Percentiles rank a stretch among this genome's conserved stretches.
These are phyloP conservation scores for Megaceryle alcyon DNA, from an alignment of 2,797 vertebrate genomes.

Conservation along the genomic window DNA sequence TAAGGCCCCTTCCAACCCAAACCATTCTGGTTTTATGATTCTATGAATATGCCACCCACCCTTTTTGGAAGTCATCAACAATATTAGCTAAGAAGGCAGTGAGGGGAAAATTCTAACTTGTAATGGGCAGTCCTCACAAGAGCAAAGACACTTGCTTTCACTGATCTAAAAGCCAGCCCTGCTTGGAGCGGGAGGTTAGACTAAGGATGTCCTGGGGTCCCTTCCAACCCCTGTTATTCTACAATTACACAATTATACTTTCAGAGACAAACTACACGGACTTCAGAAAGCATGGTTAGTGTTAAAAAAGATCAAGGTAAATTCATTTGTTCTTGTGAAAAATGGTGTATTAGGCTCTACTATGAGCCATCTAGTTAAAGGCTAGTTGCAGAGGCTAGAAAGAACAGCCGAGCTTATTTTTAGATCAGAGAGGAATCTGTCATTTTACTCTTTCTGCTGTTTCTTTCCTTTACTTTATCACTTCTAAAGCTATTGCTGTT, in stretches of 20 bases:
- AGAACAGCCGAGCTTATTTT: slow-evolving; percentile 1
- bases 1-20: no score
- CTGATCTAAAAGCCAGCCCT: background rate
- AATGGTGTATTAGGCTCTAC: background rate
- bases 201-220: background rate
- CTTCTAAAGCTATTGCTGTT: background rate
- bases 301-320: background rate
- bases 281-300: background rate
- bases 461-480: background rate
- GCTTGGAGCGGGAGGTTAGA: background rate
- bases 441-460: background rate
- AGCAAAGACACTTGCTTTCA: background rate
- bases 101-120: background rate
- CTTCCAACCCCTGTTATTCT: background rate
- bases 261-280: background rate
- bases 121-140: background rate
- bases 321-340: background rate
- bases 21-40: background rate
- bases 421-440: background rate
- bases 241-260: background rate
- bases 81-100: background rate
- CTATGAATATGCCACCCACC: rapidly evolving
- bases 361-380: background rate
- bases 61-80: background rate
- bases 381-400: background rate